Base-by-base conservation (phyloP, 1,140 invertebrate genomes). In the Meloidogyne chitwoodi region DNA sequence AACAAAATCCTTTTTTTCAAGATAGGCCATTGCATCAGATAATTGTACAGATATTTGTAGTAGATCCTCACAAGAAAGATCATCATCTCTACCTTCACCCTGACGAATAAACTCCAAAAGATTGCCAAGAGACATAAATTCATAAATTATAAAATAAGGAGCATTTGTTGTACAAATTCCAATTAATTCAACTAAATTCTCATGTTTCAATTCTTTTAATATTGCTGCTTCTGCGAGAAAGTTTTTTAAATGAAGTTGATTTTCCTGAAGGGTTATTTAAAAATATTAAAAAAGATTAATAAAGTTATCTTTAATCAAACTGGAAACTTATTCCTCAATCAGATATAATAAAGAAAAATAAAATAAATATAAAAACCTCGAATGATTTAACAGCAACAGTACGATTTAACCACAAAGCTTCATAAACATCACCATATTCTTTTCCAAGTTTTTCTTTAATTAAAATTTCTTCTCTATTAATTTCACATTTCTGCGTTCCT, bases 121-220 rank as follows among this genome's bases (percentile, higher is more conserved):
- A 89, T 99, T 99, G 64, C 96, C 96, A 84, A 95, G 93, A 69
- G 93, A 93, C 96, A 99, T 99, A 88, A 98, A 99, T 67, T 83
- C 96, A 11, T 96, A 99, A 79, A 99, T 96, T 82, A 99, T 99
- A 88, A 98, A 99, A 89, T 98, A 98, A 0, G 96, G 96, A 6
- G 95, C 94, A 88, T 98, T 95, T 34, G 95, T 89, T 0, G 95
- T 99, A 89, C 96, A 99, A 34, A 99, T 95, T 80, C 90, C 94
- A 81, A 98, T 91, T 75, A 99, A 90, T 89, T 98, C 95, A 70
- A 99, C 96, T 77, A 99, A 90, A 90, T 99, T 99, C 11, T 94
- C 93, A 90, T 99, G 97, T 86, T 96, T 95, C 94, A 99, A 96
- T 89, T 97, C 95, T 88, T 99, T 99, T 96, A 99, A 99, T 67